phyloP scores from a whole-genome alignment of 2,888 invertebrate species.

The Calephelis perditalis region DNA sequence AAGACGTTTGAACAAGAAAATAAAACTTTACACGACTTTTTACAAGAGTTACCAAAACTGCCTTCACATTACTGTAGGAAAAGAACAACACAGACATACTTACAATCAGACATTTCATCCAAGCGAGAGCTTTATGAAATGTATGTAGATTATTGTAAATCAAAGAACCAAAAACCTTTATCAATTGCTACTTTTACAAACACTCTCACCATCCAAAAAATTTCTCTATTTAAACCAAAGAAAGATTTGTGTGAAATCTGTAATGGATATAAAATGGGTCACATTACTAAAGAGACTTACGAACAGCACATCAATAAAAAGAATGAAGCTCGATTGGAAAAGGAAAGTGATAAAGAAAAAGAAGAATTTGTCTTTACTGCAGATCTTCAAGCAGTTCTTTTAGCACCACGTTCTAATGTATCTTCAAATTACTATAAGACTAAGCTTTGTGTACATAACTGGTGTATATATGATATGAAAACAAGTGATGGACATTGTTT shows the following conservation, averaged over 20 bases:
- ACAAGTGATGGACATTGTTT: too few species aligned
- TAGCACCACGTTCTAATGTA: too few species aligned
- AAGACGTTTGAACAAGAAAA: constrained; percentile 11
- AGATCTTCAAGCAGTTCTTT: too few species aligned
- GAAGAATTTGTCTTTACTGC: constrained; percentile 17
- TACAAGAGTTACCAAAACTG: constrained; percentile 13
- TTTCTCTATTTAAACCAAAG: constrained; percentile 22
- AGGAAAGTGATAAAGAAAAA: constrained; percentile 24
- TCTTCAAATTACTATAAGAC: too few species aligned
- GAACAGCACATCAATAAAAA: constrained; percentile 23
- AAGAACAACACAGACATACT: constrained; percentile 16
- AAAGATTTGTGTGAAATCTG: constrained; percentile 20
- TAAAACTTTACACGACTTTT: constrained; percentile 10
- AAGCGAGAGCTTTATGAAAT: constrained; percentile 16
- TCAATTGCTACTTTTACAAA: constrained; percentile 18
- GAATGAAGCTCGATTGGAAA: constrained; percentile 26
- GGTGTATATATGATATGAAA: too few species aligned
- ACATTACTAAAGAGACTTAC: constrained; percentile 9
- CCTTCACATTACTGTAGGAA: constrained; percentile 17
- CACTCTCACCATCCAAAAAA: constrained; percentile 13
- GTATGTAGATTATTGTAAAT: constrained; percentile 17
- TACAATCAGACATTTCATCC: constrained; percentile 12
- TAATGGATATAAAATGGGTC: constrained; percentile 13
- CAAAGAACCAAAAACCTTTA: constrained; percentile 11
- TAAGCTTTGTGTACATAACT: too few species aligned